Percentiles rank a stretch among this genome's conserved stretches.
phyloP scores from a whole-genome alignment of 1,140 invertebrate genomes.

The Micrasema longulum region DNA sequence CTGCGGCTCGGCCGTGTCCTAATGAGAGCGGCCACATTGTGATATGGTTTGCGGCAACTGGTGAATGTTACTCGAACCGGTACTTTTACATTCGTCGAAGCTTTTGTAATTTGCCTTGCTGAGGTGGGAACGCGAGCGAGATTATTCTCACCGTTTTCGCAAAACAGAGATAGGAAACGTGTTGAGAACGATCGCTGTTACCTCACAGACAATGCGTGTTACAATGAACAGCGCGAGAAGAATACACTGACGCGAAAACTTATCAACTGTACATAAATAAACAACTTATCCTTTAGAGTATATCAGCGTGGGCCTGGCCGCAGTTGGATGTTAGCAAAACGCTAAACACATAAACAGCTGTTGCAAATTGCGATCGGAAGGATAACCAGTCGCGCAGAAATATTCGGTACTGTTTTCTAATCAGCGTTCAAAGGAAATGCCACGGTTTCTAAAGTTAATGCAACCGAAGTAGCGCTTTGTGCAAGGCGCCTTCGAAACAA shows the following conservation, averaged over 20 bases:
- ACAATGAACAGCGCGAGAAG: not conserved
- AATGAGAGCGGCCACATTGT: constrained; percentile 27
- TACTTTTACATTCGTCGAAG: not conserved
- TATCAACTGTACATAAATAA: too few relatives aligned
- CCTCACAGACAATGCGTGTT: too few relatives aligned
- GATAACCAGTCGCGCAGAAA: constrained; percentile 43
- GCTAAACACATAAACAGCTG: constrained; percentile 16
- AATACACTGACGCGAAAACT: too few relatives aligned
- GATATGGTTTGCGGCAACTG: constrained; percentile 16
- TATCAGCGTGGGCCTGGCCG: too few relatives aligned
- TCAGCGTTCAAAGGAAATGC: constrained; percentile 46
- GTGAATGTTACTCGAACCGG: constrained; percentile 26
- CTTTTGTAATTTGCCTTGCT: constrained; percentile 8
- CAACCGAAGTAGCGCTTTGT: constrained; percentile 46
- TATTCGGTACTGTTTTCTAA: constrained; percentile 40
- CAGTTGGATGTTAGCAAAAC: not conserved
- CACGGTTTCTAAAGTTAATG: constrained; percentile 45
- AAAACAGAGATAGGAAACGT: too few relatives aligned
- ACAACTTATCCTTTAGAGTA: too few relatives aligned
- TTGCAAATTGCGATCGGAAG: constrained; percentile 41
- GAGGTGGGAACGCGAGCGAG: not conserved
- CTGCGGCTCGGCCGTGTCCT: constrained; percentile 40
- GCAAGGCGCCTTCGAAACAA: constrained; percentile 49
- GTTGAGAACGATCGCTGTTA: too few relatives aligned
- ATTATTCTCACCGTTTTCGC: constrained; percentile 5